phyloP scores from a whole-genome alignment of 2,888 invertebrate genomes.

The Megaustenia siamemsis region DNA sequence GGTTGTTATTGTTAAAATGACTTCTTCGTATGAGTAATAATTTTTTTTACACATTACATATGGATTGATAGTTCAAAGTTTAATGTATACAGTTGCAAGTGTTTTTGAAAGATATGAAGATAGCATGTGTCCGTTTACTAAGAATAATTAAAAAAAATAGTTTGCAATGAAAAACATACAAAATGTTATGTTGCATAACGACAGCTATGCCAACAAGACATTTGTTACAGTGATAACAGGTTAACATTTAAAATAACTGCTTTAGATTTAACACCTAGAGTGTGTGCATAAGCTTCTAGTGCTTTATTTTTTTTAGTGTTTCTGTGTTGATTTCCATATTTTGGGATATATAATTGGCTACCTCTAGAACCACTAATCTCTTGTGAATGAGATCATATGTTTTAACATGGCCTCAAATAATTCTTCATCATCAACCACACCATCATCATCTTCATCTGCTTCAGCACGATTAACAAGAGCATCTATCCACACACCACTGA shows the following conservation, averaged over 20 bases:
- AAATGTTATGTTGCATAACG: not conserved
- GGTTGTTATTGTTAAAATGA: not conserved
- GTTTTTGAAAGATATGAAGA: not conserved
- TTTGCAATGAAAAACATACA: not conserved
- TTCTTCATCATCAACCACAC: not conserved
- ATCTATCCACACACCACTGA: conserved; percentile 59
- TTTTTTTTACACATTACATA: not conserved
- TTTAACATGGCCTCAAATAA: conserved; percentile 45
- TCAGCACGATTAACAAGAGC: conserved; percentile 44
- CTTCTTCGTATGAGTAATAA: not conserved
- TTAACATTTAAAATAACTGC: not conserved
- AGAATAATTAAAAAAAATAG: no score
- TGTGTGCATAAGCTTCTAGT: not conserved
- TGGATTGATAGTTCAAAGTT: not conserved
- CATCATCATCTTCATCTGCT: conserved; percentile 13
- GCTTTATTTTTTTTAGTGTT: not conserved
- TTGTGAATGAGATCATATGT: not conserved
- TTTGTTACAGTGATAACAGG: not conserved
- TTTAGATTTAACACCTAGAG: not conserved
- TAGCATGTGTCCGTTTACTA: not conserved
- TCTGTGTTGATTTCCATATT: no score
- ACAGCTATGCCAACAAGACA: not conserved
- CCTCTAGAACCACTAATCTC: not conserved
- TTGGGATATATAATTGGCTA: not conserved
- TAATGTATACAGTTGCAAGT: not conserved